phyloP scores from a whole-genome alignment of 2,797 vertebrate genomes.

The Tokudaia tokunoshimensis region DNA sequence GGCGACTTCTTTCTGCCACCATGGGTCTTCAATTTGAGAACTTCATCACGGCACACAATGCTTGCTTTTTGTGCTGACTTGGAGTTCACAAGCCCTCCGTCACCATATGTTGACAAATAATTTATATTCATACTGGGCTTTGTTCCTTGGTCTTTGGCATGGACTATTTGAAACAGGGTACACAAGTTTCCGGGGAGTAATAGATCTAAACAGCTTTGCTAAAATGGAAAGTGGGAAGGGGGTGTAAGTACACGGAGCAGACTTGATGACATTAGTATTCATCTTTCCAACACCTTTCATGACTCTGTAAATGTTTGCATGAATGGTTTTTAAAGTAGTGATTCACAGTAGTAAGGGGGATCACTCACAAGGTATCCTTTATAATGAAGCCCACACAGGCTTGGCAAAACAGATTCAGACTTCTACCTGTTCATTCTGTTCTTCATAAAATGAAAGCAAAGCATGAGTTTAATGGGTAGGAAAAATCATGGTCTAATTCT shows the following conservation, averaged over 20 bases:
- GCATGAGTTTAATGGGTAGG: not conserved
- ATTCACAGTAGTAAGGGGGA: conserved; percentile 1
- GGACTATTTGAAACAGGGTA: conserved; percentile 64
- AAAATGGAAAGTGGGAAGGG: not conserved
- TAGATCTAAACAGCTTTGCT: conserved; percentile 47
- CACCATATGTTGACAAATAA: conserved; percentile 73
- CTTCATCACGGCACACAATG: conserved; percentile 85
- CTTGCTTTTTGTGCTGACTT: conserved; percentile 51
- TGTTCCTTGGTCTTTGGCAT: conserved; percentile 53
- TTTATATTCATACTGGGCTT: conserved; percentile 67
- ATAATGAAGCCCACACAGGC: not conserved
- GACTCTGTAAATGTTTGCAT: conserved; percentile 21
- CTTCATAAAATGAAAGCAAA: not conserved
- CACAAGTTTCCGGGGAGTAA: conserved; percentile 71
- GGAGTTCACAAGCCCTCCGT: conserved; percentile 56
- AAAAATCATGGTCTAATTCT: not conserved
- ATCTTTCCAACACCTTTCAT: not conserved
- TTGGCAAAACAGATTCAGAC: not conserved
- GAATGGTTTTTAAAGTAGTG: conserved; percentile 46
- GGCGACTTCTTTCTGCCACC: conserved; percentile 85
- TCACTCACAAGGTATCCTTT: not conserved
- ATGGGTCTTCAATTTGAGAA: conserved; percentile 87
- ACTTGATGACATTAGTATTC: not conserved
- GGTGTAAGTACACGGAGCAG: not conserved
- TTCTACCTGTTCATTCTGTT: not conserved